phyloP scores from a whole-genome alignment of 2,113 vertebrate genomes.

The Chrysochloris asiatica region DNA sequence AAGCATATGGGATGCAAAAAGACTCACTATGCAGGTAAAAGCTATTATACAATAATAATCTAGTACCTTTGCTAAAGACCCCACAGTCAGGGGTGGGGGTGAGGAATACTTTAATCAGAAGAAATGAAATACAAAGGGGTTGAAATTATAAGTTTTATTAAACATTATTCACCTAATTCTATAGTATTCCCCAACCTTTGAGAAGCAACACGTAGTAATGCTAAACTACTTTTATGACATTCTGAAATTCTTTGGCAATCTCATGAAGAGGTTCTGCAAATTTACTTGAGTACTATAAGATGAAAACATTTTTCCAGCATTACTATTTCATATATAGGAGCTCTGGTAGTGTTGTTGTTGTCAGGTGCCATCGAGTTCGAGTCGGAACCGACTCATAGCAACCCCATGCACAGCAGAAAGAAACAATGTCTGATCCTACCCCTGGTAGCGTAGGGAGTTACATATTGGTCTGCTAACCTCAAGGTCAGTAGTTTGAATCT shows the following conservation, averaged over 20 bases:
- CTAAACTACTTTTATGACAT: slow-evolving; percentile 37
- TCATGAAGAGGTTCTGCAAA: slow-evolving; percentile 48
- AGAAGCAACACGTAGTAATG: slow-evolving; percentile 21
- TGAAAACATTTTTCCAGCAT: slow-evolving; percentile 47
- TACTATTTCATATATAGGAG: slow-evolving; percentile 35
- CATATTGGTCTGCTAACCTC: too few species aligned
- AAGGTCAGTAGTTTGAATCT: too few species aligned
- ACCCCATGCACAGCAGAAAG: too few species aligned
- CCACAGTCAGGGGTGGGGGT: not conserved
- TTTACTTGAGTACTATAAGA: slow-evolving; percentile 45
- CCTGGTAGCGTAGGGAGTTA: too few species aligned
- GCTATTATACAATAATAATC: not conserved
- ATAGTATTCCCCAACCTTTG: slow-evolving; percentile 2
- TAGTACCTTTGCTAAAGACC: not conserved
- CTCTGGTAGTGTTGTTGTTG: too few species aligned
- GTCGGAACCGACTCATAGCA: too few species aligned
- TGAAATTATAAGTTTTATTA: slow-evolving; percentile 36
- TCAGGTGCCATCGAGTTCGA: too few species aligned
- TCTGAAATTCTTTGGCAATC: slow-evolving; percentile 18
- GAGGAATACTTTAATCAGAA: not conserved
- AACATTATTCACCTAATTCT: slow-evolving; percentile 40
- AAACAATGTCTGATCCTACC: too few species aligned
- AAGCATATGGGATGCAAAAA: not conserved
- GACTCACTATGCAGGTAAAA: not conserved
- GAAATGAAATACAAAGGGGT: not conserved